A percentile compares a stretch with the other conserved stretches of the same genome.
Evolutionary conservation across 2,888 invertebrate genomes (phyloP).

Genomic region (Steromphala cineraria): DNA sequence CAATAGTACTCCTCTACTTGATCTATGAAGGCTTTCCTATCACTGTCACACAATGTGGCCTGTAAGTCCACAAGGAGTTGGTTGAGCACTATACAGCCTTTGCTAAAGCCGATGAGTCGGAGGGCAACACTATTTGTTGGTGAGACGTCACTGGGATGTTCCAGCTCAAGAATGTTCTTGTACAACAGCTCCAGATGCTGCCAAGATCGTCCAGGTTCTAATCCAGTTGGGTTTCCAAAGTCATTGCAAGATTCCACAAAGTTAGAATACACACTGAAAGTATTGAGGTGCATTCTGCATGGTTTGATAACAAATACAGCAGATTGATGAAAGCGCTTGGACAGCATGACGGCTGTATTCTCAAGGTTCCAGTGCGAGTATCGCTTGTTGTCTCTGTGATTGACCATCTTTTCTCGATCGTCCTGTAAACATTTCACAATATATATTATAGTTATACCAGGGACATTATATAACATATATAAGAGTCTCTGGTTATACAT

Average conservation of each 20-base stretch:
- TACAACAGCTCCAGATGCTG: slow-evolving; percentile 78
- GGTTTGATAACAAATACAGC: slow-evolving; percentile 72
- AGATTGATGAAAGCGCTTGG: slow-evolving; percentile 81
- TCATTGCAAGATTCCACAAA: slow-evolving; percentile 86
- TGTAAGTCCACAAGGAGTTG: slow-evolving; percentile 91
- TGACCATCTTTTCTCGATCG: slow-evolving; percentile 88
- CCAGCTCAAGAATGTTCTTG: background rate
- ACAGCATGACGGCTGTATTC: slow-evolving; percentile 83
- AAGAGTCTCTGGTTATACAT: no score
- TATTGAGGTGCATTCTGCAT: slow-evolving; percentile 86
- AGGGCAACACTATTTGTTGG: slow-evolving; percentile 29
- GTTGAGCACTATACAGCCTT: slow-evolving; percentile 94
- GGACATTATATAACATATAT: no score
- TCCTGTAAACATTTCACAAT: slow-evolving; percentile 79
- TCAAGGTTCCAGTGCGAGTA: slow-evolving; percentile 89
- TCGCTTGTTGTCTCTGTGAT: slow-evolving; percentile 84
- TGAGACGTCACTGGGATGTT: background rate
- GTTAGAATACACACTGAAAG: slow-evolving; percentile 91
- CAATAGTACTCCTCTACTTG: slow-evolving; percentile 88
- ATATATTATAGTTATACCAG: no score
- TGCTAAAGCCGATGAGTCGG: slow-evolving; percentile 89
- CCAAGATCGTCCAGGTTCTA: slow-evolving; percentile 84
- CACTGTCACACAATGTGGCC: slow-evolving; percentile 33
- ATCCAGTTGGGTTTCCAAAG: slow-evolving; percentile 86
- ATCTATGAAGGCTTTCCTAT: slow-evolving; percentile 74